Evolutionary conservation across 37 sponge, comb jelly and placozoan species (phyloP).

Genomic region (Chondrosia reniformis): DNA sequence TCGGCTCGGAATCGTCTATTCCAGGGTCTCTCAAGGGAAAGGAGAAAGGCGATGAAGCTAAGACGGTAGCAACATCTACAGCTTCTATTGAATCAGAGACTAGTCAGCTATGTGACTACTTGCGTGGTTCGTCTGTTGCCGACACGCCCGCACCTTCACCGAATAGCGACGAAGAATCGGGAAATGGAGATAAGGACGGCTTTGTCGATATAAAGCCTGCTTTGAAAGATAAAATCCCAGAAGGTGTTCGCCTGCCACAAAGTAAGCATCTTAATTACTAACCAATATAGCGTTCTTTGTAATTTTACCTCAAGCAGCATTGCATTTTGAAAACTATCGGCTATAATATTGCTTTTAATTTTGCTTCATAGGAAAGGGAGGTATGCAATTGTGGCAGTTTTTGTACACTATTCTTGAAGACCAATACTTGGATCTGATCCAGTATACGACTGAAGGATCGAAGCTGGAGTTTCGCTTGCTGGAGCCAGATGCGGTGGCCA

Average conservation of each 20-base stretch:
- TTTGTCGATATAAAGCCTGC: constrained; percentile 7
- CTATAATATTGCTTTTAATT: not conserved
- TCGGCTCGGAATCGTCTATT: not conserved
- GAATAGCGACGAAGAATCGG: constrained; percentile 16
- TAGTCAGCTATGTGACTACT: not conserved
- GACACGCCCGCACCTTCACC: constrained; percentile 42
- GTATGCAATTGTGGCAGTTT: constrained; percentile 87
- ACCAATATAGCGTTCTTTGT: too few relatives aligned
- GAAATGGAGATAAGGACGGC: not conserved
- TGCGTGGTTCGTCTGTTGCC: constrained; percentile 19
- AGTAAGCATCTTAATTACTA: too few relatives aligned
- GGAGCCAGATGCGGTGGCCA: constrained; percentile 83
- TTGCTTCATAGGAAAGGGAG: constrained; percentile 67
- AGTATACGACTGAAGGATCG: constrained; percentile 48
- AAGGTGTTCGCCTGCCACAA: constrained; percentile 54
- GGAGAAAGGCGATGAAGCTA: not conserved
- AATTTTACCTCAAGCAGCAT: too few relatives aligned
- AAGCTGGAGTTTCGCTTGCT: constrained; percentile 68
- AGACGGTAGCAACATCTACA: constrained; percentile 1
- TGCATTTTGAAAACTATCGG: too few relatives aligned
- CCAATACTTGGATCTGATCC: constrained; percentile 56
- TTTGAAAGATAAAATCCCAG: constrained; percentile 30
- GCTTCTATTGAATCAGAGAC: not conserved
- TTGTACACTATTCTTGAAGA: constrained; percentile 73
- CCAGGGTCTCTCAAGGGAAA: not conserved